Conservation (phyloP, 2,888 invertebrate species). For the Drosophila demipolita region DNA sequence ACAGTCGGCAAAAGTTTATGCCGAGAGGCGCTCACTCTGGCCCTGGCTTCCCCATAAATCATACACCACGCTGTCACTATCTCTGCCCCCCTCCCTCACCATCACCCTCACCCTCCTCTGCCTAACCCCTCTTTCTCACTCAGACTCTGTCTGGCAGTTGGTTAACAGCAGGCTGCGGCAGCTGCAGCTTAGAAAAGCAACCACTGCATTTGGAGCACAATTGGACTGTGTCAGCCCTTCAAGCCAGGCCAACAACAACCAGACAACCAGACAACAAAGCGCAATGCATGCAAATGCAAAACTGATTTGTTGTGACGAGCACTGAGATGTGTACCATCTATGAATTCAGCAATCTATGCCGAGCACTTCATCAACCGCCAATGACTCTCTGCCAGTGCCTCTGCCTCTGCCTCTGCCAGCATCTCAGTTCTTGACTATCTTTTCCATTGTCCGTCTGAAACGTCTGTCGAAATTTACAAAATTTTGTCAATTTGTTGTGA, state of each 20-base stretch:
- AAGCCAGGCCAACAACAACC: background rate
- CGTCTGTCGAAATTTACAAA: slow-evolving; percentile 34
- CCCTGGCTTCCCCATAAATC: slow-evolving; percentile 68
- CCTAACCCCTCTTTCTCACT: too few species aligned
- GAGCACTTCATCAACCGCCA: slow-evolving; percentile 46
- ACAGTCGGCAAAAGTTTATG: slow-evolving; percentile 78
- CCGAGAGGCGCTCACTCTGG: slow-evolving; percentile 63
- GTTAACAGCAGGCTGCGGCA: slow-evolving; percentile 57
- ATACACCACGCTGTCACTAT: slow-evolving; percentile 41
- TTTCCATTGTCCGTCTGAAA: background rate
- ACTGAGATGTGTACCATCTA: slow-evolving; percentile 14
- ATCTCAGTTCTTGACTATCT: slow-evolving; percentile 7
- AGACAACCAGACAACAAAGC: slow-evolving; percentile 37
- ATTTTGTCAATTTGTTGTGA: slow-evolving; percentile 58
- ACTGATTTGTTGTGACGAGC: slow-evolving; percentile 75
- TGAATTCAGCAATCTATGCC: slow-evolving; percentile 27
- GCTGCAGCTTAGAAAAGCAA: slow-evolving; percentile 60
- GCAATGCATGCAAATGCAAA: slow-evolving; percentile 77
- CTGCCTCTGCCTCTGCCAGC: background rate
- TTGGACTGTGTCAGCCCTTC: slow-evolving; percentile 24
- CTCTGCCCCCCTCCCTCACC: slow-evolving; percentile 5
- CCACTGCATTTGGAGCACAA: slow-evolving; percentile 22
- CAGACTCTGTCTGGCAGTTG: slow-evolving; percentile 14
- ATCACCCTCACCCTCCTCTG: too few species aligned
- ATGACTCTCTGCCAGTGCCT: slow-evolving; percentile 9